phyloP scores from a whole-genome alignment of 2,888 invertebrate species.

The Ophion slaviceki region DNA sequence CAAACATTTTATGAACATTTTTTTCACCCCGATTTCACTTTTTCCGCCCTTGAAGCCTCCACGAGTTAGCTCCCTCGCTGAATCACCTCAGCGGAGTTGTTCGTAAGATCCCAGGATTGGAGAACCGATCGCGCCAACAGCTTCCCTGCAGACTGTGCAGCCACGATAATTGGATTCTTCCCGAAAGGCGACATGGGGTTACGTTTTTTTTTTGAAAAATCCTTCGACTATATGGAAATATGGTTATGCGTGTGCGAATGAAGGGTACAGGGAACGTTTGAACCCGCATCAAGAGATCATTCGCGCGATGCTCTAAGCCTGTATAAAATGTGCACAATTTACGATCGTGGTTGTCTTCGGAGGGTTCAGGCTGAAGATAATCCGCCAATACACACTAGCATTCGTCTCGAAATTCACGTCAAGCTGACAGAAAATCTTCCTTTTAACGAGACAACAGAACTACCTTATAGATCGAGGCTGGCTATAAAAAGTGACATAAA shows the following conservation, averaged over 20 bases:
- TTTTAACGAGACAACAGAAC: constrained; percentile 16
- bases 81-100: too few species aligned
- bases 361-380: background rate
- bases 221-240: too few species aligned
- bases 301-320: background rate
- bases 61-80: too few species aligned
- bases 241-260: background rate
- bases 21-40: too few species aligned
- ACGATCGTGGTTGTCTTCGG: background rate
- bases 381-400: constrained; percentile 4
- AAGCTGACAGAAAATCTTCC: constrained; percentile 26
- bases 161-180: too few species aligned
- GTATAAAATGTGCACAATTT: background rate
- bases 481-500: constrained; percentile 15
- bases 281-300: background rate
- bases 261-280: background rate
- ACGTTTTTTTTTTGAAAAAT: too few species aligned
- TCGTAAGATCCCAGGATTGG: too few species aligned
- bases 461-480: constrained; percentile 49
- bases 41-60: too few species aligned
- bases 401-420: constrained; percentile 12
- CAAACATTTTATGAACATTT: too few species aligned
- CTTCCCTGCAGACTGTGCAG: too few species aligned
- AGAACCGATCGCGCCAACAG: too few species aligned
- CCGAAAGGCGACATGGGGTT: too few species aligned